These are phyloP conservation scores for Ciona savignyi DNA, from an alignment of 23 tunicate species.

Conservation along the genomic window DNA sequence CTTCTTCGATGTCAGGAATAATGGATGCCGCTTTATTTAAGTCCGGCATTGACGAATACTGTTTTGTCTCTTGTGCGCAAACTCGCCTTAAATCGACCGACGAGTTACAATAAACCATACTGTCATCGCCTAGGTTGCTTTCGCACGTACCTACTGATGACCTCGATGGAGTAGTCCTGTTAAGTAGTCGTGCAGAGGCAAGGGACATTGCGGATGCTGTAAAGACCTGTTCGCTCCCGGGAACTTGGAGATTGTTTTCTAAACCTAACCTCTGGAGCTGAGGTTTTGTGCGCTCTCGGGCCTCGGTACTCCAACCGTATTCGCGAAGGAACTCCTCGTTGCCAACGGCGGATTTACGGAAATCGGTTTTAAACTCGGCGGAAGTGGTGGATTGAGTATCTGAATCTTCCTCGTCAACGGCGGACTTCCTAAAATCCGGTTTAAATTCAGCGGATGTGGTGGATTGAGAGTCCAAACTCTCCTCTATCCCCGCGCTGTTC, in stretches of 20 bases:
- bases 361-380: neutral
- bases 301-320: neutral
- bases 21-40: neutral
- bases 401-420: neutral
- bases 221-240: neutral
- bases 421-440: neutral
- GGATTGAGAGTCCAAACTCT: too few species aligned
- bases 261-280: neutral
- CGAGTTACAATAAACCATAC: neutral
- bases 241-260: neutral
- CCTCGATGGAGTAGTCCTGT: neutral
- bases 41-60: neutral
- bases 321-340: neutral
- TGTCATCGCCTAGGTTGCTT: neutral
- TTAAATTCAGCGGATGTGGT: neutral
- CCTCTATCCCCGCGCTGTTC: too few species aligned
- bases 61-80: neutral
- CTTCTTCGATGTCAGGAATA: neutral
- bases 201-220: neutral
- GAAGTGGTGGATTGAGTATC: neutral
- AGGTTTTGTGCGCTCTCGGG: neutral
- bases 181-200: neutral
- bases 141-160: neutral
- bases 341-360: neutral
- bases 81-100: neutral